Base-by-base conservation (phyloP, 1,140 invertebrate species). In the Drosophila saltans region DNA sequence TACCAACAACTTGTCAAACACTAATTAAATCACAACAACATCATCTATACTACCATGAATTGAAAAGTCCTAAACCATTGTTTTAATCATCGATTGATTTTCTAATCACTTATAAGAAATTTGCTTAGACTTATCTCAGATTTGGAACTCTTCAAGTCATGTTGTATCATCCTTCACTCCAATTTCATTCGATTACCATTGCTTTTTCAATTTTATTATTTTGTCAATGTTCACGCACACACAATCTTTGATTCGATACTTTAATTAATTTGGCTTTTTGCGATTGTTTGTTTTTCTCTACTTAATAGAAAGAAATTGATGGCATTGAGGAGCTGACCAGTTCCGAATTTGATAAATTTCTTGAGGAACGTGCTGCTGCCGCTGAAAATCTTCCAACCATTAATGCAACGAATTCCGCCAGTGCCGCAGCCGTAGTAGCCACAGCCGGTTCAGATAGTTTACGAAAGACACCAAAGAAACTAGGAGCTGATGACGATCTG, bases 311-410 rank as follows among this genome's bases (percentile, higher is more conserved):
- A 69, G 85, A 89, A 30, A 78, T 90, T 43, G 84, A 92, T 61
- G 89, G 91, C n/a, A 90, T 92, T 16, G 95, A 96, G 86, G 96
- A 96, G 84, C 96, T 96, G 7, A 97, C 97, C 11, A 97, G 96
- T 76, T 96, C 96, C 76, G 97, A 98, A 92, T 99, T 99, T 93
- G 97, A 98, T 89, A 95, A 96, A 85, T 99, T 98, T 93, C 93
- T 98, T 33, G 96, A 96, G 1, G 97, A 98, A 91, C 93, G 98
- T 80, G 97, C 97, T 26, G 96, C 97, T 16, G 97, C 96, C 9
- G 97, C 96, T 59, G 96, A 97, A 80, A 93, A 93, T 83, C 92
- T 96, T 75, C 95, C 95, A 81, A 92, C 81, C 52, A 88, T 92
- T 69, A 68, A 81, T 41, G 81, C 84, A 68, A 80, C 90, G 73